Evolutionary conservation across 2,888 invertebrate species (phyloP).

Genomic region (Leucoma salicis): DNA sequence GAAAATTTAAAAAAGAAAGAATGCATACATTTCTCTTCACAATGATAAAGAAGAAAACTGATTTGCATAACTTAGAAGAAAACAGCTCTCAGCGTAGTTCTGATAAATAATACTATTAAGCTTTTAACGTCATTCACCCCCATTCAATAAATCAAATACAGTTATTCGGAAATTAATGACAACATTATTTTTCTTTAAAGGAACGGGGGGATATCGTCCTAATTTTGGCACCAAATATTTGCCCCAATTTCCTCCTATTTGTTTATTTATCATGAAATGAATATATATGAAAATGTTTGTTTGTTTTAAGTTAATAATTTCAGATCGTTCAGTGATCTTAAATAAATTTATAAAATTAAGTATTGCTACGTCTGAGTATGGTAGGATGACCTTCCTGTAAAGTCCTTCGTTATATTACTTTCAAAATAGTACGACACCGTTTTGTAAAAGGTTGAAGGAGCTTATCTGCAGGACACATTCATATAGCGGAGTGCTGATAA

Average conservation of each 20-base stretch:
- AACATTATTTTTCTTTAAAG: conserved; percentile 2
- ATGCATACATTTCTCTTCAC: conserved; percentile 5
- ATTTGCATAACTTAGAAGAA: conserved; percentile 7
- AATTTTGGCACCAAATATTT: background rate
- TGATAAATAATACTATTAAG: conserved; percentile 9
- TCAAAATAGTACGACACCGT: conserved; percentile 24
- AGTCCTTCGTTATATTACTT: background rate
- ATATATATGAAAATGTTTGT: no score
- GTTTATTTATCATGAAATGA: no score
- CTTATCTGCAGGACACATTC: conserved; percentile 55
- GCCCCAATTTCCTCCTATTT: background rate
- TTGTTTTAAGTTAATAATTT: no score
- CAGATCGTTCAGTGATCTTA: no score
- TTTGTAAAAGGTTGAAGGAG: conserved; percentile 35
- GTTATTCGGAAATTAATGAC: conserved; percentile 7
- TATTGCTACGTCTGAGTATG: no score
- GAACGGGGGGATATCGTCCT: background rate
- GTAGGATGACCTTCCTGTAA: background rate
- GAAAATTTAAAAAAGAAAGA: no score
- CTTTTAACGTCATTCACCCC: conserved; percentile 6
- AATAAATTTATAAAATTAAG: no score
- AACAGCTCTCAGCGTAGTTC: conserved; percentile 1
- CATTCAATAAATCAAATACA: conserved; percentile 13
- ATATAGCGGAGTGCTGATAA: conserved; percentile 59
- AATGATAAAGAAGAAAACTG: conserved; percentile 3